These are phyloP conservation scores for Dreissena rostriformis DNA, from an alignment of 1,140 invertebrate species.

Conservation along the genomic window DNA sequence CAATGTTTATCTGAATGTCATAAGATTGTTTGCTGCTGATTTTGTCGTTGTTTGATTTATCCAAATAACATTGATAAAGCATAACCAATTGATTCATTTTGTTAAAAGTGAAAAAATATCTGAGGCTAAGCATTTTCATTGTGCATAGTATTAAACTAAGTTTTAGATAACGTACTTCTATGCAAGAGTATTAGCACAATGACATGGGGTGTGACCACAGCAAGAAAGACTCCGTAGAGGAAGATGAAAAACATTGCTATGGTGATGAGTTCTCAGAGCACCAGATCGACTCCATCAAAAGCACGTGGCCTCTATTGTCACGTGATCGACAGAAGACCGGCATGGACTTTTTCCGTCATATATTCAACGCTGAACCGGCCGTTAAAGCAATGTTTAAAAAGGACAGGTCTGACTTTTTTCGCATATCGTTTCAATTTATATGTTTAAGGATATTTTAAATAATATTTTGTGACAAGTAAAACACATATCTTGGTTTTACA, in stretches of 20 bases:
- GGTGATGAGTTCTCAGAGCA: constrained; percentile 62
- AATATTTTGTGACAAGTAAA: background rate
- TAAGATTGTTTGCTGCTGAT: too few relatives aligned
- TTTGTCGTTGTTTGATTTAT: too few relatives aligned
- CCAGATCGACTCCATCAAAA: constrained; percentile 67
- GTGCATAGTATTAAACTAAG: too few relatives aligned
- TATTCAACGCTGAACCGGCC: constrained; percentile 62
- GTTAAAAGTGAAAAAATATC: too few relatives aligned
- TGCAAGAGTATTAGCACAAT: too few relatives aligned
- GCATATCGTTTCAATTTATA: background rate
- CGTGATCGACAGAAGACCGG: constrained; percentile 57
- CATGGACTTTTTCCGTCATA: constrained; percentile 58
- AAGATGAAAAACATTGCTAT: constrained; percentile 36
- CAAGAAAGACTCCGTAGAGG: constrained; percentile 46
- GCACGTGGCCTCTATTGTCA: constrained; percentile 71
- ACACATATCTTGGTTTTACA: background rate
- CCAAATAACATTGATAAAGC: too few relatives aligned
- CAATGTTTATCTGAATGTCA: too few relatives aligned
- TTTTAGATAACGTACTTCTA: too few relatives aligned
- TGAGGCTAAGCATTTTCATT: too few relatives aligned
- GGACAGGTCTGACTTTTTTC: background rate
- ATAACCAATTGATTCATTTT: too few relatives aligned
- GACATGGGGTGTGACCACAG: constrained; percentile 66
- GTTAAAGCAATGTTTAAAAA: constrained; percentile 47
- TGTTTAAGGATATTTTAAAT: background rate